Conservation (phyloP, 2,888 invertebrate genomes). For the Gerris lacustris region DNA sequence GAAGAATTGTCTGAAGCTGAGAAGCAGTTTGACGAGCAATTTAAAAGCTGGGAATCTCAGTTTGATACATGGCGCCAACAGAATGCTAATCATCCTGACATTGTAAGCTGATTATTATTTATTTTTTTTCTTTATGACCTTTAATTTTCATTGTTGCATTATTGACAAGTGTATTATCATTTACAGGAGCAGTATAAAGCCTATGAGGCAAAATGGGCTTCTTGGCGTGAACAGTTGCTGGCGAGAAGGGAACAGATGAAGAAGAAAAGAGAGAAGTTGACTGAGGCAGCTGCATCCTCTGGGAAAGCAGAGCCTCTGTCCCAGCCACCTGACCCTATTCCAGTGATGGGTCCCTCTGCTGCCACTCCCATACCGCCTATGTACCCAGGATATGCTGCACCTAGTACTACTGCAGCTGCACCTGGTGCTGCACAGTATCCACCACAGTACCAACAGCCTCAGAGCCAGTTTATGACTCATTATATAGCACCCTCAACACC, state of each 20-base stretch:
- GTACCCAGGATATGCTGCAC: slow-evolving; percentile 1
- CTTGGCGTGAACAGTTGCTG: slow-evolving; percentile 63
- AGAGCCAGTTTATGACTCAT: not conserved
- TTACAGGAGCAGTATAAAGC: slow-evolving; percentile 55
- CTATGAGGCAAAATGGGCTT: slow-evolving; percentile 80
- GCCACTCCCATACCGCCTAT: not conserved
- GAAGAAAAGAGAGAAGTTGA: slow-evolving; percentile 44
- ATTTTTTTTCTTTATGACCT: slow-evolving; percentile 11
- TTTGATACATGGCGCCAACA: slow-evolving; percentile 84
- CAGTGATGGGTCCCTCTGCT: not conserved
- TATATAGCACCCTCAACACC: slow-evolving; percentile 10
- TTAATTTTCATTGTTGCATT: not conserved
- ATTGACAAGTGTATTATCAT: slow-evolving; percentile 17
- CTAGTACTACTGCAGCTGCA: not conserved
- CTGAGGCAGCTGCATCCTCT: slow-evolving; percentile 32
- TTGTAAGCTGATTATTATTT: slow-evolving; percentile 39
- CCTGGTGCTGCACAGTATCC: not conserved
- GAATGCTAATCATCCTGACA: slow-evolving; percentile 84
- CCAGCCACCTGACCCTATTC: not conserved
- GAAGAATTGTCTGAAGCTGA: slow-evolving; percentile 49
- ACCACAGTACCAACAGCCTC: not conserved
- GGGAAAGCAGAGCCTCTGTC: slow-evolving; percentile 16
- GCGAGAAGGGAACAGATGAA: slow-evolving; percentile 74
- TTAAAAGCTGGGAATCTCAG: slow-evolving; percentile 81
- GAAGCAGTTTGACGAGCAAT: slow-evolving; percentile 75